Evolutionary conservation across 2,888 invertebrate genomes (phyloP), one percentile per base, ranked within the genome.

Genomic region (Xestobium rufovillosum): DNA sequence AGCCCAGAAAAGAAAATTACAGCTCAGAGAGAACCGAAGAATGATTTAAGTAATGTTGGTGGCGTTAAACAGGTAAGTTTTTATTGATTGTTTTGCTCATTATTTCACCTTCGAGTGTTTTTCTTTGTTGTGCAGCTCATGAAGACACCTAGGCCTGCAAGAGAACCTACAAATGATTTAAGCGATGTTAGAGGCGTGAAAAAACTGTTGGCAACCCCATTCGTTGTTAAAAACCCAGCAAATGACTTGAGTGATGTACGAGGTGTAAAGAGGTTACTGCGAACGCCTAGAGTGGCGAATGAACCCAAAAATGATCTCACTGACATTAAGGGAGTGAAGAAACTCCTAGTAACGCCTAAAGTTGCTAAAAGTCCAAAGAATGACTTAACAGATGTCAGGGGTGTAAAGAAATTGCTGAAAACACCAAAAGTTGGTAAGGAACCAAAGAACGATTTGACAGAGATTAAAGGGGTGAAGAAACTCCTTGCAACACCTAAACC

Each of bases 191-290:
- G 13, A 3, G 49, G 41, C 4, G 33, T 45, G 17, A 36, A 47
- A 34, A 32, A 35, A 29, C 23, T 51, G 9, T 19, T 49, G 14
- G 25, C 28, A 31, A 46, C 48, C 3, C 51, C 51, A 10, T 42
- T 32, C 38, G 28, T 19, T 4, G 39, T 41, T 27, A 53, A 51
- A 32, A 45, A 49, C 1, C 65, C 66, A 0, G 45, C 38, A 3
- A 60, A 65, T 47, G 64, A 66, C 39, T 47, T 63, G 14, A 50
- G 53, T 8, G 57, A 68, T 31, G 62, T 69, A 0, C 10, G 34
- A 48, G 38, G 25, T 3, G 23, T 38, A 2, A 39, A 39, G 11
- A 13, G 17, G 4, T n/a, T 42, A 2, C 14, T 36, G 15, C 15
- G 15, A 11, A 34, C 43, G 14, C 31, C 39, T 29, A 47, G 38